These are phyloP conservation scores for Prenolepis imparis DNA, from an alignment of 2,888 invertebrate genomes.

Conservation along the genomic window DNA sequence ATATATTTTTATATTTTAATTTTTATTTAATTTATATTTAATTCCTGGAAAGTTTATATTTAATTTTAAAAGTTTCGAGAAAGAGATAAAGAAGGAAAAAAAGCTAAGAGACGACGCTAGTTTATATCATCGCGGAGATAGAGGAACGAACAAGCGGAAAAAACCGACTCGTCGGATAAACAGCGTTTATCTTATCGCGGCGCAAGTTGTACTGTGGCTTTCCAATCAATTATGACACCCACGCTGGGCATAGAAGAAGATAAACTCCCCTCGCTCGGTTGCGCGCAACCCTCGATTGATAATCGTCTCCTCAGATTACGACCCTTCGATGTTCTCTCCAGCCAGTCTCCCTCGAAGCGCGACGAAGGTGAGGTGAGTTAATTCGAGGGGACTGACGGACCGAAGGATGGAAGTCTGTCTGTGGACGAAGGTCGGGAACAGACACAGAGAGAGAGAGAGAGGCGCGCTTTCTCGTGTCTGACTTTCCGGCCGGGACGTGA, in stretches of 20 bases:
- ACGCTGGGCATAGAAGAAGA: slow-evolving; percentile 25
- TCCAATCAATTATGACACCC: slow-evolving; percentile 49
- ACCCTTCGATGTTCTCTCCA: slow-evolving; percentile 7
- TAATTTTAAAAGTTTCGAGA: not conserved
- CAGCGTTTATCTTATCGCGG: slow-evolving; percentile 1
- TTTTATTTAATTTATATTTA: too few relatives aligned
- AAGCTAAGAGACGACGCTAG: not conserved
- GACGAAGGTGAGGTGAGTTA: slow-evolving; percentile 39
- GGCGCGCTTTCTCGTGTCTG: slow-evolving; percentile 48
- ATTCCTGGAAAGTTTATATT: not conserved
- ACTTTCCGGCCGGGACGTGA: slow-evolving; percentile 55
- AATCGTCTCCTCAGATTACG: slow-evolving; percentile 52
- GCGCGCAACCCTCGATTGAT: slow-evolving; percentile 58
- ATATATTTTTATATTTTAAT: too few relatives aligned
- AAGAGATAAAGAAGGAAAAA: not conserved
- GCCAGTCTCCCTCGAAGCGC: slow-evolving; percentile 48
- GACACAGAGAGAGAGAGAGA: too few relatives aligned
- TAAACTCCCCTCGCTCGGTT: slow-evolving; percentile 10
- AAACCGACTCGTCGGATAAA: slow-evolving; percentile 9
- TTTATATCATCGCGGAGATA: not conserved
- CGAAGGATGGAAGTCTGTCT: slow-evolving; percentile 32
- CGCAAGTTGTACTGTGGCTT: slow-evolving; percentile 23
- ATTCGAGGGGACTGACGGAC: slow-evolving; percentile 52
- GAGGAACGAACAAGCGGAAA: not conserved
- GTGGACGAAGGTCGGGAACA: slow-evolving; percentile 8